Evolutionary conservation across 2,888 invertebrate genomes (phyloP).

Genomic region (Morpho helenor): DNA sequence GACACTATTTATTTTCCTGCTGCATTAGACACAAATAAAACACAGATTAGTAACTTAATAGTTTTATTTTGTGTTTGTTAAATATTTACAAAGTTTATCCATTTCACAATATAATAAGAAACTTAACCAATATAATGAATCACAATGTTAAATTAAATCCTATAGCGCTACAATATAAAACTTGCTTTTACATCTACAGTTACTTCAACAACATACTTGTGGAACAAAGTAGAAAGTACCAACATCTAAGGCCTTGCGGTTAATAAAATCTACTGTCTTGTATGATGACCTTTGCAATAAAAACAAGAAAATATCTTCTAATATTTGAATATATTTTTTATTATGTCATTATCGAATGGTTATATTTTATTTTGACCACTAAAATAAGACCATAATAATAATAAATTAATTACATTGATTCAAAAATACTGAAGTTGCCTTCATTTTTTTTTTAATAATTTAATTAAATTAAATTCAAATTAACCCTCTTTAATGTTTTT

Average conservation of each 20-base stretch:
- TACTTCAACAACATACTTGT: conserved; percentile 12
- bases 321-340: not conserved
- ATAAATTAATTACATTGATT: too few relatives aligned
- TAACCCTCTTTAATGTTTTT: too few relatives aligned
- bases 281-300: conserved; percentile 1
- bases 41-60: conserved; percentile 69
- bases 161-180: conserved; percentile 36
- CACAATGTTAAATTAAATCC: conserved; percentile 62
- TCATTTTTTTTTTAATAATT: too few relatives aligned
- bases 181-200: conserved; percentile 23
- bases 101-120: conserved; percentile 68
- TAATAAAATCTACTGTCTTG: not conserved
- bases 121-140: conserved; percentile 71
- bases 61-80: conserved; percentile 72
- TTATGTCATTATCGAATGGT: too few relatives aligned
- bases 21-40: not conserved
- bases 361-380: too few relatives aligned
- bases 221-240: conserved; percentile 44
- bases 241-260: conserved; percentile 60
- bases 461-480: too few relatives aligned
- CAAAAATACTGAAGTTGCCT: too few relatives aligned
- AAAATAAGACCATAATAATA: too few relatives aligned
- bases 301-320: not conserved
- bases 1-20: not conserved
- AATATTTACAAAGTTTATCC: conserved; percentile 71